Percentiles rank a stretch among this genome's conserved stretches.
Conservation (phyloP, 2,113 vertebrate genomes). For the Calyptommatus sinebrachiatus region DNA sequence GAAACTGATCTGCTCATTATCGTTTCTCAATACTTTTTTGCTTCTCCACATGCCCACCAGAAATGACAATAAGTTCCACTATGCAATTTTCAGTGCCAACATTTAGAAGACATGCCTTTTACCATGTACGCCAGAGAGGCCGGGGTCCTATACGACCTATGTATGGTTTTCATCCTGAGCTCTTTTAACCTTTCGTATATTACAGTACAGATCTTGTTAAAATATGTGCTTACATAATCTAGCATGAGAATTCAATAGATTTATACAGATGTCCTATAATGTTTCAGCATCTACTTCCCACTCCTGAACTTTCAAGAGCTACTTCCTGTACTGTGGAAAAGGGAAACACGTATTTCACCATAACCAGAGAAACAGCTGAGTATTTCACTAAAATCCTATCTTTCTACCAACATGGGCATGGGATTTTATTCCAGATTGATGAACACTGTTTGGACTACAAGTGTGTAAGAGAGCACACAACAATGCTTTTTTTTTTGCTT, state of each 20-base stretch:
- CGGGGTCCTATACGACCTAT: too few species aligned
- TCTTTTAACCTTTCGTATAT: too few species aligned
- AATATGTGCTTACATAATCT: constrained; percentile 29
- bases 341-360: not conserved
- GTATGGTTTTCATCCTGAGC: too few species aligned
- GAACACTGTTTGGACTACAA: too few species aligned
- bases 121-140: too few species aligned
- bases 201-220: constrained; percentile 17
- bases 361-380: not conserved
- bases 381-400: not conserved
- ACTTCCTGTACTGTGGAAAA: constrained; percentile 6
- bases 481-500: too few species aligned
- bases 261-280: not conserved
- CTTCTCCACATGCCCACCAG: too few species aligned
- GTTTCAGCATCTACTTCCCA: not conserved
- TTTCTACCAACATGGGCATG: not conserved
- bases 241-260: constrained; percentile 8
- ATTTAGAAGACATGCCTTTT: too few species aligned
- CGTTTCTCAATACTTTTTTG: too few species aligned
- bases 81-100: not conserved
- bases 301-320: not conserved
- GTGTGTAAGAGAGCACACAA: too few species aligned
- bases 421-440: not conserved
- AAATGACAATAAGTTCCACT: not conserved
- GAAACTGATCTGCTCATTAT: too few species aligned